Conservation (phyloP, 64 coral and sea anemone genomes). For the Stichodactyla helianthus region DNA sequence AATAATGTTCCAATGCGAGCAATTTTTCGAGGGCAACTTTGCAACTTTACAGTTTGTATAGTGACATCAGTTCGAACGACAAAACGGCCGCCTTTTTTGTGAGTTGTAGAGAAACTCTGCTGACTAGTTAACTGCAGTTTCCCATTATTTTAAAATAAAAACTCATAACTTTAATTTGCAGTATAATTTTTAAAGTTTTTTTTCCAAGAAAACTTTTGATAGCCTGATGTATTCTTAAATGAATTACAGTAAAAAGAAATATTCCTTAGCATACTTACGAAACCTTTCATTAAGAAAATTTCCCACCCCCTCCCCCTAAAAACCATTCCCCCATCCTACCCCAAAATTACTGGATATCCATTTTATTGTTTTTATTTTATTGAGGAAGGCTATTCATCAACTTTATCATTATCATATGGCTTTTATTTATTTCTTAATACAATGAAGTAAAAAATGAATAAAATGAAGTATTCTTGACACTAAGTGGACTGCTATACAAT, state of each 20-base stretch:
- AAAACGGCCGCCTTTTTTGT: neutral
- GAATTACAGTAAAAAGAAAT: neutral
- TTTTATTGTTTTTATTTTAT: too few relatives aligned
- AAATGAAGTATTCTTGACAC: too few relatives aligned
- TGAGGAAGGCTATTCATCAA: too few relatives aligned
- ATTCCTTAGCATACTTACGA: neutral
- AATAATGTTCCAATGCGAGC: too few relatives aligned
- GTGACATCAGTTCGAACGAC: neutral
- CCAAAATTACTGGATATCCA: too few relatives aligned
- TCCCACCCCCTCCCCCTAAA: too few relatives aligned
- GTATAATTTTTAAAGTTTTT: neutral
- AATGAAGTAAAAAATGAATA: too few relatives aligned
- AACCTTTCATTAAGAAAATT: too few relatives aligned
- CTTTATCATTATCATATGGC: too few relatives aligned
- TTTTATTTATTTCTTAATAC: too few relatives aligned
- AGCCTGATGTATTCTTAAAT: neutral
- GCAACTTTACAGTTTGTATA: neutral
- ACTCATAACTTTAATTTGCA: slow-evolving; percentile 2
- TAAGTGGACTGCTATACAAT: too few relatives aligned
- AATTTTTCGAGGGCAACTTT: neutral
- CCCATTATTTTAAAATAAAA: neutral
- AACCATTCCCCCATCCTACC: too few relatives aligned
- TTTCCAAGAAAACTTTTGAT: neutral
- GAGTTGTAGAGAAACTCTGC: neutral
- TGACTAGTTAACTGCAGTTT: neutral